Base-by-base conservation (phyloP, 2,888 invertebrate genomes). In the Pheosia tremula region DNA sequence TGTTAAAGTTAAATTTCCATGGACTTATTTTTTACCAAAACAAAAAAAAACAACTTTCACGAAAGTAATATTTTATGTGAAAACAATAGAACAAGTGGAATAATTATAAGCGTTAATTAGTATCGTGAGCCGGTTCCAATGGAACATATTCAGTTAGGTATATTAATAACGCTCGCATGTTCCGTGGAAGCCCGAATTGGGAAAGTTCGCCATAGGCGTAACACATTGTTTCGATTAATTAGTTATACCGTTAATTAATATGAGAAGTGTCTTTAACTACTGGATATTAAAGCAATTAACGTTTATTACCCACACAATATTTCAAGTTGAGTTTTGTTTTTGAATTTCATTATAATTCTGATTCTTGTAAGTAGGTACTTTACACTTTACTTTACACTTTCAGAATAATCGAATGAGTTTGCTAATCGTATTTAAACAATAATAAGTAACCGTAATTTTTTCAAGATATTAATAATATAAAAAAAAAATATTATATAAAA, bases 201-300 rank as follows among this genome's bases (percentile, higher is more conserved):
- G 67, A 74, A 79, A 81, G 69, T 79, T 79, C 36, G 45, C 58
- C 67, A 57, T 61, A 57, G 57, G 62, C 66, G 60, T 66, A 68
- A 71, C 65, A 75, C 67, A 71, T 61, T 73, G 67, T 59, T 60
- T 57, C 63, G 61, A 68, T 75, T 70, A 72, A 76, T 75, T 75
- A 74, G 69, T 73, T 68, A 66, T 61, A 60, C 5, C 57, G 60
- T 53, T 69, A 71, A 78, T 77, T 72, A 69, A 72, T 66, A 58
- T 61, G 63, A 62, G 67, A 65, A 68, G 62, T 65, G 68, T 62
- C 56, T 68, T 69, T 59, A 57, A 63, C 57, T 63, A 57, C 55
- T 64, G 43, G 45, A 59, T 55, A 61, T 62, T 65, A 59, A 50
- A 64, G 50, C 57, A 62, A 68, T 72, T 61, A 61, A 68, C 61